Evolutionary conservation across 37 sponge, comb jelly and placozoan genomes (phyloP), one percentile per base, ranked within the genome.

Genomic region (Spongia lamella): DNA sequence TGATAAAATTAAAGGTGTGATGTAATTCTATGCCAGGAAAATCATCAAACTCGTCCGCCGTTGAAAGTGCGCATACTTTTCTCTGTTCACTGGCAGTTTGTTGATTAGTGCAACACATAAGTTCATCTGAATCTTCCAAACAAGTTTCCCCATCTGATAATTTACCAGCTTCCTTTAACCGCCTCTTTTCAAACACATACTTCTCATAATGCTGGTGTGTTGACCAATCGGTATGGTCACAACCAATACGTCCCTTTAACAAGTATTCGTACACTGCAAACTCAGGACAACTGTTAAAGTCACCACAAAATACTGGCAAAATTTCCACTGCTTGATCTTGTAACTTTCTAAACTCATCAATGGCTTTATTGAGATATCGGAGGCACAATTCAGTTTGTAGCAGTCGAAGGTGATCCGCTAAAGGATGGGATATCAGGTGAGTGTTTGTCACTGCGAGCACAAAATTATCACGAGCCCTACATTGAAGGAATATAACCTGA

Each of bases 261-360:
- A 94, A 19, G 51, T 75, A 87, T 51, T 89, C 57, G 33, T 80
- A 79, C 21, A 87, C 92, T 57, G 82, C 91, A 49, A 56, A 80
- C 38, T 79, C 68, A 7, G 94, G 94, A 72, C 88, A 91, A 61
- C 88, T 85, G 79, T 94, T 94, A 58, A 94, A 86, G 54, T 93
- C 94, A 7, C 90, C 94, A 70, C 87, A 77, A 31, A 89, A 80
- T 11, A 93, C 36, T 5, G 70, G 68, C 0, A 77, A 47, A 7
- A 61, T 22, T n/a, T 7, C 7, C 1, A 67, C 79, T 61, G 54
- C 59, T 1, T 35, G 53, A 3, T 36, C 57, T 54, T 54, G 35
- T 31, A 39, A 38, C 31, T 53, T 34, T 19, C 33, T 57, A 51
- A 73, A 88, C 7, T 52, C 56, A 5, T 71, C 61, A 24, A 89